These are phyloP conservation scores for Stenodema calcarata DNA, from an alignment of 2,888 invertebrate species.

Conservation along the genomic window DNA sequence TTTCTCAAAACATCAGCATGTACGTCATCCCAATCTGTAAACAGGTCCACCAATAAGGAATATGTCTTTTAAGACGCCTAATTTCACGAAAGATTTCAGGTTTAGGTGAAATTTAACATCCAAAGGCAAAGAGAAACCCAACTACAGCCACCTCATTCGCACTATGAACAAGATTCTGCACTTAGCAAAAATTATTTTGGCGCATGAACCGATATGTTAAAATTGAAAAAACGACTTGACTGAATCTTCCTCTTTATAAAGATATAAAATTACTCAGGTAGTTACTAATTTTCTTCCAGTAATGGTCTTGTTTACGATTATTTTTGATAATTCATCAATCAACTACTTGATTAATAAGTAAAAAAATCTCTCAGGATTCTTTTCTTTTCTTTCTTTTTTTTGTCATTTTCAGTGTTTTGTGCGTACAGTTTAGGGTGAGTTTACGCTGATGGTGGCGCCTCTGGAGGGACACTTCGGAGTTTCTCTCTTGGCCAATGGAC, in stretches of 20 bases:
- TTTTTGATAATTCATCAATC: background rate
- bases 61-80: no score
- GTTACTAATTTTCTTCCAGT: background rate
- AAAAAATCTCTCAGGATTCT: constrained; percentile 12
- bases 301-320: background rate
- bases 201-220: constrained; percentile 26
- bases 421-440: constrained; percentile 45
- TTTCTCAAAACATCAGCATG: no score
- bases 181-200: constrained; percentile 27
- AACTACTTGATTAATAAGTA: background rate
- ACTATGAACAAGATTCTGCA: background rate
- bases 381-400: constrained; percentile 18
- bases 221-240: background rate
- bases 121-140: constrained; percentile 3
- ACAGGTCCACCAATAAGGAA: no score
- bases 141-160: background rate
- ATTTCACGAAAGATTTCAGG: background rate
- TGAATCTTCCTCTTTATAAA: background rate
- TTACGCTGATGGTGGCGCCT: constrained; percentile 43
- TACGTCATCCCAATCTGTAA: no score
- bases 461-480: constrained; percentile 20
- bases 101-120: background rate
- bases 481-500: constrained; percentile 40
- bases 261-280: background rate
- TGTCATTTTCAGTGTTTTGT: constrained; percentile 22